These are phyloP conservation scores for Cephalotes varians DNA, from an alignment of 2,888 invertebrate species.

Conservation along the genomic window DNA sequence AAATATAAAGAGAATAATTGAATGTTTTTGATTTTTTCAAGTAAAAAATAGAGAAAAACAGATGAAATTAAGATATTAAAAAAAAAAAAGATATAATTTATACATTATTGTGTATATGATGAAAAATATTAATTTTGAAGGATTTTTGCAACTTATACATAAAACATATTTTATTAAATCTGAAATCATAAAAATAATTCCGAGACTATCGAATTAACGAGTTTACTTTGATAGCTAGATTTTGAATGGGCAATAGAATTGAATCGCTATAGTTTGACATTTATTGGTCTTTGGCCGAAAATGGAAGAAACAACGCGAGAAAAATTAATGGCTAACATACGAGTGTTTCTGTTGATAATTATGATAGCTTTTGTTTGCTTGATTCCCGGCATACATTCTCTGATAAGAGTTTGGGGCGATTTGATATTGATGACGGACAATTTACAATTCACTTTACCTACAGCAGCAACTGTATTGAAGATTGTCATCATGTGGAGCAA, in stretches of 20 bases:
- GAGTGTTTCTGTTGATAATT: background rate
- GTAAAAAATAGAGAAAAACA: background rate
- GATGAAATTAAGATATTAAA: background rate
- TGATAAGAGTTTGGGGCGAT: slow-evolving; percentile 35
- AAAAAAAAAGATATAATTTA: background rate
- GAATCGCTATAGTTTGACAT: slow-evolving; percentile 33
- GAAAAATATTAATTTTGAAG: background rate
- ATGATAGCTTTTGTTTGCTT: background rate
- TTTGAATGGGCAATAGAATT: slow-evolving; percentile 55
- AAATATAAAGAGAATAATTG: background rate
- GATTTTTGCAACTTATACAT: background rate
- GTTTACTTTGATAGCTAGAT: slow-evolving; percentile 36
- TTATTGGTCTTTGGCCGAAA: slow-evolving; percentile 59
- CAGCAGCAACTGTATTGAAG: slow-evolving; percentile 39
- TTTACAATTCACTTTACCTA: slow-evolving; percentile 45
- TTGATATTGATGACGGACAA: slow-evolving; percentile 43
- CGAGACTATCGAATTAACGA: background rate
- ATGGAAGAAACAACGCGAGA: background rate
- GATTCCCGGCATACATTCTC: slow-evolving; percentile 25
- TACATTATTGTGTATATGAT: background rate
- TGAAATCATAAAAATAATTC: background rate
- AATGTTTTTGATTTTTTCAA: background rate
- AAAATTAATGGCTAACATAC: slow-evolving; percentile 11
- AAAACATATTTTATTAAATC: too few relatives aligned
- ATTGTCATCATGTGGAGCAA: slow-evolving; percentile 34